These are phyloP conservation scores for Drosophila algonquin DNA, from an alignment of 2,888 invertebrate species.

Conservation along the genomic window DNA sequence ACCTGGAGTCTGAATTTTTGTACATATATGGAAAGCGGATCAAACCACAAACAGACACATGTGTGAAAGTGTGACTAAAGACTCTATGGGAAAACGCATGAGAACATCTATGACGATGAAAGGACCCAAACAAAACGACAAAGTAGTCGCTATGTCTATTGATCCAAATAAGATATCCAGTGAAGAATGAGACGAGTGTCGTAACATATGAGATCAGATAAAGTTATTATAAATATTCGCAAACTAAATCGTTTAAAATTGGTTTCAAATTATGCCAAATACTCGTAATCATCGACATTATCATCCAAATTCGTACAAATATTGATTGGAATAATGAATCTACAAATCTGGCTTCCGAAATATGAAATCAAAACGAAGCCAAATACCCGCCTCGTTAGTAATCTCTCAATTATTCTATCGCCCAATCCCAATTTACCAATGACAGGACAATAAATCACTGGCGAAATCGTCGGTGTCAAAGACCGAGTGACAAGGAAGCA, in stretches of 20 bases:
- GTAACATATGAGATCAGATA: background rate
- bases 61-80: conserved; percentile 62
- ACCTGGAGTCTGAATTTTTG: conserved; percentile 18
- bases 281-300: too few species aligned
- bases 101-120: conserved; percentile 4
- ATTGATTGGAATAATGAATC: too few species aligned
- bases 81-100: background rate
- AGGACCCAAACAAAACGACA: background rate
- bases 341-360: too few species aligned
- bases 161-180: background rate
- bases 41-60: conserved; percentile 52
- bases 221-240: too few species aligned
- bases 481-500: conserved; percentile 50
- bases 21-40: conserved; percentile 17
- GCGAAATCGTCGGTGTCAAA: conserved; percentile 73
- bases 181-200: background rate
- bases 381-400: conserved; percentile 14
- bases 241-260: too few species aligned
- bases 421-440: conserved; percentile 67
- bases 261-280: too few species aligned
- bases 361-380: conserved; percentile 6
- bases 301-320: too few species aligned
- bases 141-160: too few species aligned
- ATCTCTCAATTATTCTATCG: conserved; percentile 52
- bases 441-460: conserved; percentile 72